Base-by-base conservation (phyloP, 2,113 vertebrate species). In the Callopanchax toddi region DNA sequence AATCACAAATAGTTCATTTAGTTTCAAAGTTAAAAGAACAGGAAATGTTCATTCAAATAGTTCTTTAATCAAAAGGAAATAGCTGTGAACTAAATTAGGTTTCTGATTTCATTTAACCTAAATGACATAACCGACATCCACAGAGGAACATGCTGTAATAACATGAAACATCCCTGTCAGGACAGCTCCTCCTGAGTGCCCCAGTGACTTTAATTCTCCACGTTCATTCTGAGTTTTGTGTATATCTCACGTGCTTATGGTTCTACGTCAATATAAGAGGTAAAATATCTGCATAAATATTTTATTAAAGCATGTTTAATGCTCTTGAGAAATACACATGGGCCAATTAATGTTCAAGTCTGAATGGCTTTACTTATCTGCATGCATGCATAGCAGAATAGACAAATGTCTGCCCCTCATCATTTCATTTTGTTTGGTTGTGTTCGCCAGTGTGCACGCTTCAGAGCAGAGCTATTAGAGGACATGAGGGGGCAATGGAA, bases 401-500 rank as follows among this genome's bases (percentile, higher is more conserved):
- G 13, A 46, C 6, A 18, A 8, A 6, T 16, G 5, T 0, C 29
- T 58, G 16, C 18, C 36, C 6, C 5, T 34, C 20, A 23, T 15
- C 15, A 12, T 43, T 22, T 54, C 2, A 45, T 61, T 44, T 57
- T 21, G 42, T 69, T 67, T 63, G 20, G 34, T 29, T 74, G 22
- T 44, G 17, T 61, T 52, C 12, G 18, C 37, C 13, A 40, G 22
- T 4, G 11, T 50, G 21, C 54, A 25, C 32, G 59, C 25, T 72
- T 9, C 50, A 29, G 44, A 61, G 68, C 77, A 76, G 60, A 40
- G 23, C 57, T 74, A 70, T 60, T 57, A 60, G 68, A 71, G 60
- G 49, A 74, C 63, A 68, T 11, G 7, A 57, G 60, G 68, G 40
- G 48, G 12, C 50, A 20, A 44, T 13, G 12, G 4, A 75, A 74